phyloP scores from a whole-genome alignment of 2,797 vertebrate species.

The Acanthiza pusilla region DNA sequence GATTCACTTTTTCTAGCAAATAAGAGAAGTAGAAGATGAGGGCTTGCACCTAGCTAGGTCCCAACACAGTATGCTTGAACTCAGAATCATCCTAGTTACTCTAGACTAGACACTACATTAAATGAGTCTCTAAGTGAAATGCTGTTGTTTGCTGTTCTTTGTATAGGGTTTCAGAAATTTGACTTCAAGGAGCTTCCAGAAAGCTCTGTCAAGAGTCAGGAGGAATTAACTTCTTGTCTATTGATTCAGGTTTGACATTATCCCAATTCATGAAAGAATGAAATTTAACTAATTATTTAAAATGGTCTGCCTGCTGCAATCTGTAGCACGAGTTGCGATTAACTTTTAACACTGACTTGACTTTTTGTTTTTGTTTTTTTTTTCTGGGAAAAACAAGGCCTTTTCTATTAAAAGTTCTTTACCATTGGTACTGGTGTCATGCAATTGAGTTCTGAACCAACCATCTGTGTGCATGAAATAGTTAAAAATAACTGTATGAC shows the following conservation, averaged over 20 bases:
- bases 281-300: not conserved
- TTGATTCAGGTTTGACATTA: not conserved
- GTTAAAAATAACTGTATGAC: not conserved
- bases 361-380: not conserved
- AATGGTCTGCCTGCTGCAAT: not conserved
- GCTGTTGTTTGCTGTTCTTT: not conserved
- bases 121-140: not conserved
- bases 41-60: not conserved
- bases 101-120: not conserved
- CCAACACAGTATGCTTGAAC: not conserved
- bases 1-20: not conserved
- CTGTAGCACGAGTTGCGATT: not conserved
- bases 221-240: not conserved
- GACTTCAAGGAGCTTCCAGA: not conserved
- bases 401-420: not conserved
- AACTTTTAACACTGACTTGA: not conserved
- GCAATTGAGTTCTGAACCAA: not conserved
- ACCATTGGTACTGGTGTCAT: rapidly evolving
- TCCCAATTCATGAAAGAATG: not conserved
- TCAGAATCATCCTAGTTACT: not conserved
- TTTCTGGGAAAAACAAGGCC: not conserved
- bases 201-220: not conserved
- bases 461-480: not conserved
- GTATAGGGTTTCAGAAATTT: not conserved
- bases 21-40: not conserved